Percentiles rank a stretch among this genome's conserved stretches.
phyloP scores from a whole-genome alignment of 2,888 invertebrate genomes.

The Bellardia pandia region DNA sequence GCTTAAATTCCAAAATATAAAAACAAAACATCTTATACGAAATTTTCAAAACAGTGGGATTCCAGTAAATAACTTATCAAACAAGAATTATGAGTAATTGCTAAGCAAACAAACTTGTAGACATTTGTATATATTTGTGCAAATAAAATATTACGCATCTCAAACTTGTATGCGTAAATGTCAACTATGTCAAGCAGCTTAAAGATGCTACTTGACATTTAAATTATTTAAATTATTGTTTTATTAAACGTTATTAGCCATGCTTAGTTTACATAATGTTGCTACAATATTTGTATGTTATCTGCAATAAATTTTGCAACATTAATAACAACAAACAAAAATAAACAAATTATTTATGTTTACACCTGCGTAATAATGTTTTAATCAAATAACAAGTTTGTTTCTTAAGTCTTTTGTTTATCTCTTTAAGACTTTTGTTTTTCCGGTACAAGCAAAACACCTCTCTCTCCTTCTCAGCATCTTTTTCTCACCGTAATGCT shows the following conservation, averaged over 20 bases:
- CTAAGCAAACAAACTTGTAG: neutral
- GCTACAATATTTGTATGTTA: neutral
- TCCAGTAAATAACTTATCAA: neutral
- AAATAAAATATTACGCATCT: conserved; percentile 23
- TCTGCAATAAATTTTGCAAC: conserved; percentile 6
- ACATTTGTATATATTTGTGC: conserved; percentile 1
- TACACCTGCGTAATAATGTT: conserved; percentile 63
- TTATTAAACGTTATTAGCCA: conserved; percentile 42
- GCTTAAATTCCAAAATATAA: too few relatives aligned
- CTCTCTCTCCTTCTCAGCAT: neutral
- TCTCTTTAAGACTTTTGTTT: conserved; percentile 59
- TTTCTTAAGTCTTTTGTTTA: conserved; percentile 64
- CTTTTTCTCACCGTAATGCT: neutral
- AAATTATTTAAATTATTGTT: conserved; percentile 47
- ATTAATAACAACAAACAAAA: neutral
- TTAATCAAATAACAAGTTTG: conserved; percentile 60
- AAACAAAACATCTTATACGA: too few relatives aligned
- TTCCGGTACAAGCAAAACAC: conserved; percentile 36
- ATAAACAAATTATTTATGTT: conserved; percentile 25
- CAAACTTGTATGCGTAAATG: conserved; percentile 38
- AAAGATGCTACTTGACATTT: conserved; percentile 58
- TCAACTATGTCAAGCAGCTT: conserved; percentile 41
- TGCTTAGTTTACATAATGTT: conserved; percentile 42
- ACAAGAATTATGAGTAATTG: neutral
- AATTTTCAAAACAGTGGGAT: neutral